Evolutionary conservation across 2,797 vertebrate species (phyloP), one percentile per base, ranked within the genome.

Genomic region (Acrossocheilus fasciatus): DNA sequence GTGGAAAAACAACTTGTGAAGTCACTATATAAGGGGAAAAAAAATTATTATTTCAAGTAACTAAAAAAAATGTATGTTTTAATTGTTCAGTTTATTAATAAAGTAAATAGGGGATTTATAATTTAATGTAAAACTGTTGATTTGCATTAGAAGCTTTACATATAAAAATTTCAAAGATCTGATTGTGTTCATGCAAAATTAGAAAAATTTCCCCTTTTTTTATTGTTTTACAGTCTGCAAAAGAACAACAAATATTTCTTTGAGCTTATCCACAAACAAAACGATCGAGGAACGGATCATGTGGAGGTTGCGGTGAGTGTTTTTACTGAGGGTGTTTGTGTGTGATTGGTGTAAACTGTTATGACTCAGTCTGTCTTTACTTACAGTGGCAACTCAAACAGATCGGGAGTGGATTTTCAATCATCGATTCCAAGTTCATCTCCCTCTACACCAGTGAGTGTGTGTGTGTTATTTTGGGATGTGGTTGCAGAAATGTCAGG

Each of bases 241-340:
- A 89, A 95, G 8, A 86, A 93, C 84, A 94, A 66, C 88, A 96
- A 89, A 91, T 99, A 99, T 93, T 99, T 97, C 90, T 99, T 99
- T 87, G 98, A 99, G 93, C 93, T 99, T 75, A 93, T 99, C 47
- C 96, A 98, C 94, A 98, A 99, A 90, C 98, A 99, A 89, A 94
- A 98, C 1, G 88, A 96, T 52, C 90, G 85, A 91, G 97, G 97
- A 82, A 97, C 96, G 0, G 98, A 98, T 88, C 98, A 99, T 0
- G 96, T 99, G 92, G 98, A 97, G 93, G 95, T 99, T 26, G 98
- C 96, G 36, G 98, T 99, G 94, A 97, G 90, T 87, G 17, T 57
- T 30, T 81, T 64, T 30, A 20, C 2, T 81, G n/a, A 45, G 64
- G 8, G 73, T 57, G 20, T 11, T 47, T 18, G 1, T 76, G 9